Conservation (phyloP, 2,113 vertebrate genomes). For the Hypomesus transpacificus region DNA sequence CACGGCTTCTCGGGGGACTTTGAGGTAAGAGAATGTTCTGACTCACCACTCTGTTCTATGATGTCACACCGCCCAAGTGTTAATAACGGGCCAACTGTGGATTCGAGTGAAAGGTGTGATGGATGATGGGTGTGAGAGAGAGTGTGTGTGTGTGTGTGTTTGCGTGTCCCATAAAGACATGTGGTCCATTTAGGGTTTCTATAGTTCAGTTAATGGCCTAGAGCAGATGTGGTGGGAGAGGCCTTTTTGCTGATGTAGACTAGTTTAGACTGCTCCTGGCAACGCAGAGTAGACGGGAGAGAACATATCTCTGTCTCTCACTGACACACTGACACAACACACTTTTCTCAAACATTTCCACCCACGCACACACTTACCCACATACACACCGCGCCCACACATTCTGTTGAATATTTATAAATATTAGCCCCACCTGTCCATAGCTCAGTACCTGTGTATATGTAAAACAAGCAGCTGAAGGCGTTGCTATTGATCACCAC, state of each 20-base stretch:
- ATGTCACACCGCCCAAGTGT: background rate
- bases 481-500: too few species aligned
- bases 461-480: too few species aligned
- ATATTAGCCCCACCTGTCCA: too few species aligned
- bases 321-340: background rate
- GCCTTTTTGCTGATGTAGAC: background rate
- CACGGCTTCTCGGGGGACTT: conserved; percentile 91
- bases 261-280: background rate
- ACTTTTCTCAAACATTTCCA: background rate
- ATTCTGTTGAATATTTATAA: too few species aligned
- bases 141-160: conserved; percentile 5
- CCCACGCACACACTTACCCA: background rate
- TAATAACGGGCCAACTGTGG: background rate
- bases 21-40: conserved; percentile 75
- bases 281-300: too few species aligned
- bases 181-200: conserved; percentile 1
- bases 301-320: background rate
- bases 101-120: background rate
- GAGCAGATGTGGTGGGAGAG: conserved; percentile 14
- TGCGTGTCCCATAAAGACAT: conserved; percentile 2
- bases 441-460: too few species aligned
- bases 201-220: conserved; percentile 1
- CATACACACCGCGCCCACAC: background rate
- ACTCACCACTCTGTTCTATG: too few species aligned
- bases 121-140: background rate